Conservation (phyloP, 2,113 vertebrate species). For the Salvelinus namaycush region DNA sequence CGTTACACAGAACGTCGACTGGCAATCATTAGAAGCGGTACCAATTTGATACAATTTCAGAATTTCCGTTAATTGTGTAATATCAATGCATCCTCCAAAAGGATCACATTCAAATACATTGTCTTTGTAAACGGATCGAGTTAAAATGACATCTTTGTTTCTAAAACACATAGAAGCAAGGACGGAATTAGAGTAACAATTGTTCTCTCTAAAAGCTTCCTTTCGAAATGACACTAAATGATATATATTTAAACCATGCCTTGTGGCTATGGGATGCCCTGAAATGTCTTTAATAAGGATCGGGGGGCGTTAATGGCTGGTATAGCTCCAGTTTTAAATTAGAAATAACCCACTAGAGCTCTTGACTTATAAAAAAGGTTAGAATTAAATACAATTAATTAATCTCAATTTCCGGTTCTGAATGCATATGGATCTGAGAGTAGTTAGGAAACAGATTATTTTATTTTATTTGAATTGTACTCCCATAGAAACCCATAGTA, state of each 20-base stretch:
- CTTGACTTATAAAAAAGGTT: conserved; percentile 71
- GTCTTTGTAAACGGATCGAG: too few relatives aligned
- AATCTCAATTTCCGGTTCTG: conserved; percentile 64
- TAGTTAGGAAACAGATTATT: conserved; percentile 12
- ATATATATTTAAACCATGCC: conserved; percentile 73
- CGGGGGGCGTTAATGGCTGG: conserved; percentile 58
- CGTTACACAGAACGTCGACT: not conserved
- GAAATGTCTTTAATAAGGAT: conserved; percentile 75
- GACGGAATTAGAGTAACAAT: conserved; percentile 17
- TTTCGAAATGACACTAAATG: conserved; percentile 68
- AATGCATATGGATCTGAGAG: conserved; percentile 25
- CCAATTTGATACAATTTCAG: not conserved
- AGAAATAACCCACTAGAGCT: conserved; percentile 65
- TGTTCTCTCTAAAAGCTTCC: conserved; percentile 68
- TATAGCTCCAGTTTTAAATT: conserved; percentile 72
- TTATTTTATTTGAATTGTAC: not conserved
- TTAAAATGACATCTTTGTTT: not conserved
- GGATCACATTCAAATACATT: too few relatives aligned
- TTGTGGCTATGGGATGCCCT: conserved; percentile 65
- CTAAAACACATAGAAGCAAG: not conserved
- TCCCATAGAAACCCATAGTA: too few relatives aligned
- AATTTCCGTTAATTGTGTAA: too few relatives aligned
- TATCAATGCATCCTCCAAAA: too few relatives aligned
- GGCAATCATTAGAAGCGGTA: not conserved
- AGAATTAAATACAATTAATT: conserved; percentile 71